Evolutionary conservation across 1,140 invertebrate species (phyloP).

Genomic region (Dermatophagoides farinae): DNA sequence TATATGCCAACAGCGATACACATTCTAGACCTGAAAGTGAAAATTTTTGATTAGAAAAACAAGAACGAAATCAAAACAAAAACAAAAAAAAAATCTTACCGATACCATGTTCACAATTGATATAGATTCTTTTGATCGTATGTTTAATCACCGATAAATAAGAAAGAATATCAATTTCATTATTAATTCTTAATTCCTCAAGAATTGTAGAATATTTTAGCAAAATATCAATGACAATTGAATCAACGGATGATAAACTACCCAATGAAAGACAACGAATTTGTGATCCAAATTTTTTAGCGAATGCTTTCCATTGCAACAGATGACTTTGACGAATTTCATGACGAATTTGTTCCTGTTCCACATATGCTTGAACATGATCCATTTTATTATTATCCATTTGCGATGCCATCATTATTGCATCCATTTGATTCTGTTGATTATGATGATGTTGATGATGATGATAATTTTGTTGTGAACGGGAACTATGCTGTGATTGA

Average conservation of each 20-base stretch:
- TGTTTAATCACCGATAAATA: constrained; percentile 7
- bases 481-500: background rate
- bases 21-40: constrained; percentile 3
- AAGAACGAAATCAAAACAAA: too few species aligned
- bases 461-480: background rate
- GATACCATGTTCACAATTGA: constrained; percentile 10
- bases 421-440: background rate
- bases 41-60: background rate
- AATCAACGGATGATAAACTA: background rate
- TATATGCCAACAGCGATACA: constrained; percentile 5
- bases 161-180: constrained; percentile 11
- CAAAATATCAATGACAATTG: constrained; percentile 4
- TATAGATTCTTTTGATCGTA: constrained; percentile 7
- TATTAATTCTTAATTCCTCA: constrained; percentile 10
- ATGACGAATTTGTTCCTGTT: background rate
- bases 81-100: too few species aligned
- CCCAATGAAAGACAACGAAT: constrained; percentile 1
- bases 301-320: constrained; percentile 1
- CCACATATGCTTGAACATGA: background rate
- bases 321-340: constrained; percentile 2
- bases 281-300: constrained; percentile 6
- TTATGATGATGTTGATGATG: background rate
- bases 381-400: background rate
- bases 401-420: background rate
- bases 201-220: background rate